Percentiles rank a stretch among this genome's conserved stretches.
Conservation (phyloP, 1,140 invertebrate species). For the Lucilia cuprina region DNA sequence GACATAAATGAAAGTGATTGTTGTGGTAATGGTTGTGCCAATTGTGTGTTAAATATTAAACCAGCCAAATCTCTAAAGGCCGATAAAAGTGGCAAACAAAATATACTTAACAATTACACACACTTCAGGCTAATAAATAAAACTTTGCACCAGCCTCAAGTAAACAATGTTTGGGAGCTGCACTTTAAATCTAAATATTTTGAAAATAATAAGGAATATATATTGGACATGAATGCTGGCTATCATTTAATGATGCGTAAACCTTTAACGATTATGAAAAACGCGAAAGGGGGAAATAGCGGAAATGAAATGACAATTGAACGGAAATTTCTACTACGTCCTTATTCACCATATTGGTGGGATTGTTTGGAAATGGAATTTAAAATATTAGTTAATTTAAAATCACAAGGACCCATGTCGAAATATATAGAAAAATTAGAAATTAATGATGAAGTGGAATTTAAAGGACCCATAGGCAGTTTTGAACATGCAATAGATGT, state of each 20-base stretch:
- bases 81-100: conserved; percentile 43
- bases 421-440: conserved; percentile 39
- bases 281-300: neutral
- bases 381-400: conserved; percentile 55
- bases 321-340: conserved; percentile 41
- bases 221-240: conserved; percentile 53
- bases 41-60: conserved; percentile 55
- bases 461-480: conserved; percentile 55
- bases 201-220: conserved; percentile 33
- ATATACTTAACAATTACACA: conserved; percentile 47
- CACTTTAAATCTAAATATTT: conserved; percentile 43
- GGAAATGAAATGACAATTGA: neutral
- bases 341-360: conserved; percentile 57
- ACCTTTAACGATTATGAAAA: neutral
- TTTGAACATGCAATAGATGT: conserved; percentile 38
- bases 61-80: neutral
- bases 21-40: conserved; percentile 59
- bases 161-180: conserved; percentile 42
- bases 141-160: conserved; percentile 26
- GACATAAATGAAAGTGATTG: conserved; percentile 47
- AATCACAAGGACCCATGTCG: conserved; percentile 50
- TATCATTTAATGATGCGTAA: conserved; percentile 56
- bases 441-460: conserved; percentile 46
- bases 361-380: conserved; percentile 49
- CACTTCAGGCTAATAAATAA: conserved; percentile 45